phyloP scores from a whole-genome alignment of 2,888 invertebrate genomes.

The Eristalis intricaria region DNA sequence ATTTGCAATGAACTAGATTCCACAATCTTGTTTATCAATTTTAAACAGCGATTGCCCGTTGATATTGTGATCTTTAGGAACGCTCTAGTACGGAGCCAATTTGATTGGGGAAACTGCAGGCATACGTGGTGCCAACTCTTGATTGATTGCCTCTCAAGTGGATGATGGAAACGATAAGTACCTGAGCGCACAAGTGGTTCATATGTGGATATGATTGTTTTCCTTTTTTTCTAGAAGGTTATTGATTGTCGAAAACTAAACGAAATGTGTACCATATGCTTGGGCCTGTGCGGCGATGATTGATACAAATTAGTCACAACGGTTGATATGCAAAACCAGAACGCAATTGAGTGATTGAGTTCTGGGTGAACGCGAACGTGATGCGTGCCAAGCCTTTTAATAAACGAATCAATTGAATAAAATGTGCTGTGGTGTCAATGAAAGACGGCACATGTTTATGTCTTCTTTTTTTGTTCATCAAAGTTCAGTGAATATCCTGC shows the following conservation, averaged over 20 bases:
- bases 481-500: too few species aligned
- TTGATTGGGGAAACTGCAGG: neutral
- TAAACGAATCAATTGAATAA: neutral
- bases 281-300: neutral
- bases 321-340: neutral
- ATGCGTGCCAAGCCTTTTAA: neutral
- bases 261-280: too few species aligned
- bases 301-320: neutral
- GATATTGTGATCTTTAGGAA: neutral
- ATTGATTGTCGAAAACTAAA: neutral
- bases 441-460: neutral
- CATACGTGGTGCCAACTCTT: neutral
- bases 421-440: neutral
- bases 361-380: neutral
- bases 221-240: neutral
- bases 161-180: neutral
- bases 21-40: neutral
- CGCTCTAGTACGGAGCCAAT: neutral
- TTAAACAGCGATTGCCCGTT: neutral
- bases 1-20: neutral
- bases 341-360: neutral
- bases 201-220: neutral
- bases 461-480: neutral
- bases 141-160: slow-evolving; percentile 13
- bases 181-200: neutral